Conservation (phyloP, 2,113 vertebrate genomes). For the Tragelaphus imberbis region DNA sequence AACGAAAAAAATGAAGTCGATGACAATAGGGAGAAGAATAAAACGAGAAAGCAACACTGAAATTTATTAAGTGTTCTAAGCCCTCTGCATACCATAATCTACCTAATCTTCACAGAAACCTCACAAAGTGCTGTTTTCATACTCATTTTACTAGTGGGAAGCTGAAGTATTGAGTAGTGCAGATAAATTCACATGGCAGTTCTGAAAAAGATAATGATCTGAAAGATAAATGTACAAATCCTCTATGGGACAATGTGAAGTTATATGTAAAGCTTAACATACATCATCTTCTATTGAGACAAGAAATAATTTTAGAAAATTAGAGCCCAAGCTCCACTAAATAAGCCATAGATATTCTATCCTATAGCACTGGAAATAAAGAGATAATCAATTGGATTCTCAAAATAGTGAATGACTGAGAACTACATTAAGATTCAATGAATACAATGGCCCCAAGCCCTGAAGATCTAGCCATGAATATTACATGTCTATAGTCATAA, state of each 20-base stretch:
- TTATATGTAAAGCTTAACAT: neutral
- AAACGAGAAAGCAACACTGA: neutral
- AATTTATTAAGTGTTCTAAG: neutral
- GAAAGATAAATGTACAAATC: neutral
- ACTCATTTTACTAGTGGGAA: neutral
- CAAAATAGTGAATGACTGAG: conserved; percentile 28
- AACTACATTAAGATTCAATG: neutral
- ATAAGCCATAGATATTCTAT: neutral
- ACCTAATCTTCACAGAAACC: neutral
- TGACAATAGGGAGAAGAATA: neutral
- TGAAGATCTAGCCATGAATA: neutral
- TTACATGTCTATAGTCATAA: neutral
- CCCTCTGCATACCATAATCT: neutral
- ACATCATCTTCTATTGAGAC: neutral
- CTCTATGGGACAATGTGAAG: neutral
- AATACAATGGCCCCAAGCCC: neutral
- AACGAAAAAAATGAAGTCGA: neutral
- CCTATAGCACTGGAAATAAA: neutral
- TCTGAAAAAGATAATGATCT: neutral
- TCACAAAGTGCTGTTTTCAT: neutral
- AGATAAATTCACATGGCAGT: neutral
- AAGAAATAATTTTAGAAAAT: neutral
- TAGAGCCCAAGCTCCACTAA: conserved; percentile 1
- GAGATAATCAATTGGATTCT: neutral
- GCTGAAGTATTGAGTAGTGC: neutral